A percentile compares a stretch with the other conserved stretches of the same genome.
Evolutionary conservation across 2,113 vertebrate species (phyloP).

Genomic region (Hydropotes inermis): DNA sequence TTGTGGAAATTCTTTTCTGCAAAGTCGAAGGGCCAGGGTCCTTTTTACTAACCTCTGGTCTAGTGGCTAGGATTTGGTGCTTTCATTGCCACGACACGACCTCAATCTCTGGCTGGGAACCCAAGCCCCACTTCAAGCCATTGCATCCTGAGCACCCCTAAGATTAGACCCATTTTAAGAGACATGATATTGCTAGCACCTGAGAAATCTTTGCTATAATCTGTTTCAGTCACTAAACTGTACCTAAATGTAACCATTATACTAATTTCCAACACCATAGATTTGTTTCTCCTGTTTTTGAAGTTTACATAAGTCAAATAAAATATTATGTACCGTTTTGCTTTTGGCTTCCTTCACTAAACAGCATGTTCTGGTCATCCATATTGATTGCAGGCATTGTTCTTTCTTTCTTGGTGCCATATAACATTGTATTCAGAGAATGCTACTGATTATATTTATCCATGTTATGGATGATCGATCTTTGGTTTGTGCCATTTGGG

Average conservation of each 20-base stretch:
- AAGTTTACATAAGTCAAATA: background rate
- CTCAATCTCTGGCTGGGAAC: background rate
- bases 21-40: background rate
- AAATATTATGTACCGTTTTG: background rate
- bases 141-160: background rate
- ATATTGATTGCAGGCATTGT: background rate
- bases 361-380: background rate
- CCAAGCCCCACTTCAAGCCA: background rate
- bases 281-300: background rate
- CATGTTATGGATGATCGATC: background rate
- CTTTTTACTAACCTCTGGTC: background rate
- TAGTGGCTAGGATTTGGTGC: background rate
- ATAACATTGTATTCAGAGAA: background rate
- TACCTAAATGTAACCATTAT: background rate
- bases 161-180: background rate
- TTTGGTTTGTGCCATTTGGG: background rate
- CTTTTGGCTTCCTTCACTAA: background rate
- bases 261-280: background rate
- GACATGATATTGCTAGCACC: background rate
- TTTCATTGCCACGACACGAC: background rate
- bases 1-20: background rate
- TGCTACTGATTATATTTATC: background rate
- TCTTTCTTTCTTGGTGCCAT: background rate
- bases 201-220: background rate
- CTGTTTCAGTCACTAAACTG: background rate